These are phyloP conservation scores for Pogonocichla stellata DNA, from an alignment of 2,113 vertebrate species.

Conservation along the genomic window DNA sequence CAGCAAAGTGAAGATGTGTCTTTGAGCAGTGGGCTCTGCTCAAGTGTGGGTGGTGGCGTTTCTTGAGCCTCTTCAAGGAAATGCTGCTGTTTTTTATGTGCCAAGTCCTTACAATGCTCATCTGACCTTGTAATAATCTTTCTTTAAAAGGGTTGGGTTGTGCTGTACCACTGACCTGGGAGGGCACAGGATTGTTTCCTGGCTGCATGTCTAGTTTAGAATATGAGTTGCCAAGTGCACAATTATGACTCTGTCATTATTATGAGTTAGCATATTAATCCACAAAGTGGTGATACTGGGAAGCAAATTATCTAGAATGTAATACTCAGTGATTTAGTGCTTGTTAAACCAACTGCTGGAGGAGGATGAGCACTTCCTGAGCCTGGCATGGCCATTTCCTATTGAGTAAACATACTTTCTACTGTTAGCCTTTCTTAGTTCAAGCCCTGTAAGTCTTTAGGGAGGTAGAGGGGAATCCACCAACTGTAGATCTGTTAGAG, in stretches of 20 bases:
- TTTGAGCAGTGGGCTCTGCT: background rate
- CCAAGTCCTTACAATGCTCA: background rate
- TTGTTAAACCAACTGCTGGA: background rate
- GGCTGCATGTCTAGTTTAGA: background rate
- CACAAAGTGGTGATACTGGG: background rate
- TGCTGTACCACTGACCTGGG: background rate
- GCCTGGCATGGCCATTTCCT: background rate
- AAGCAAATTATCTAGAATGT: background rate
- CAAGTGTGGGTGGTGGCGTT: background rate
- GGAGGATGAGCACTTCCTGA: background rate
- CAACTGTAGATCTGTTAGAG: background rate
- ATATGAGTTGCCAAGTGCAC: background rate
- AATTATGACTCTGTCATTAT: background rate
- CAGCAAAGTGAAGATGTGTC: background rate
- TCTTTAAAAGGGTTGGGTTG: background rate
- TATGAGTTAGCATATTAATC: background rate
- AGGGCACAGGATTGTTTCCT: background rate
- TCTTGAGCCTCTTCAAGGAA: background rate
- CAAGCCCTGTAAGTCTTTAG: background rate
- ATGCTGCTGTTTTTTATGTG: background rate
- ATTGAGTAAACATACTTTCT: background rate
- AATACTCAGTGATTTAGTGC: background rate
- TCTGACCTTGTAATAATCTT: background rate
- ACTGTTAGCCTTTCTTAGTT: slow-evolving; percentile 1
- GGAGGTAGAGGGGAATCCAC: background rate